These are phyloP conservation scores for Epirrhoe alternata DNA, from an alignment of 2,888 invertebrate genomes.

Conservation along the genomic window DNA sequence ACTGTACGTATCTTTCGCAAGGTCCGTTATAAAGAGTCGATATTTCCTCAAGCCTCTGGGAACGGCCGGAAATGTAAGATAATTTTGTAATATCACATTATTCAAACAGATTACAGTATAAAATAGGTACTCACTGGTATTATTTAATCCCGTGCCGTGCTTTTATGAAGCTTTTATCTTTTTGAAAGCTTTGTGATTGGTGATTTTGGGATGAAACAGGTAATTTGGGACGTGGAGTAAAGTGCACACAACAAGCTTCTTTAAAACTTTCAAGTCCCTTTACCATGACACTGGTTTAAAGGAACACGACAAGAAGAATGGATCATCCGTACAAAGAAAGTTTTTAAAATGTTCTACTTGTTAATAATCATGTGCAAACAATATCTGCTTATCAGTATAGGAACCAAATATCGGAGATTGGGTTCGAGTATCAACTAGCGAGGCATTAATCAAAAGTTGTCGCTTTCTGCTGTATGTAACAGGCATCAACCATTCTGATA, in stretches of 20 bases:
- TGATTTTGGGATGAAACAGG: no score
- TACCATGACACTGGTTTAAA: no score
- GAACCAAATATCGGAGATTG: no score
- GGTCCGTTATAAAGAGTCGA: conserved; percentile 51
- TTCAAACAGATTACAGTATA: conserved; percentile 38
- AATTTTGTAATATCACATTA: conserved; percentile 55
- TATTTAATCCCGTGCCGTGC: conserved; percentile 7
- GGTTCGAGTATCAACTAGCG: no score
- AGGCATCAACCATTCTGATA: conserved; percentile 49
- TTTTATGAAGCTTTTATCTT: background rate
- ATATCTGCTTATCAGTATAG: no score
- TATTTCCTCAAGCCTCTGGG: conserved; percentile 52
- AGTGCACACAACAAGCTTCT: no score
- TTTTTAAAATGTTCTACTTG: no score
- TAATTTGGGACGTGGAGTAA: no score
- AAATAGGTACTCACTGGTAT: background rate
- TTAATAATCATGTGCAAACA: no score
- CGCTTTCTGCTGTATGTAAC: conserved; percentile 45
- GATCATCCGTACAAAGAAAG: no score
- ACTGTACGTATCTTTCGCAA: conserved; percentile 37
- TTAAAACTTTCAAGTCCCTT: no score
- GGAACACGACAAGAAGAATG: no score
- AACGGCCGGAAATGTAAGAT: conserved; percentile 46
- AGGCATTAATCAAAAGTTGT: conserved; percentile 42
- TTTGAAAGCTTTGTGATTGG: background rate